Conservation (phyloP, 2,888 invertebrate species). For the Conus canariensis region DNA sequence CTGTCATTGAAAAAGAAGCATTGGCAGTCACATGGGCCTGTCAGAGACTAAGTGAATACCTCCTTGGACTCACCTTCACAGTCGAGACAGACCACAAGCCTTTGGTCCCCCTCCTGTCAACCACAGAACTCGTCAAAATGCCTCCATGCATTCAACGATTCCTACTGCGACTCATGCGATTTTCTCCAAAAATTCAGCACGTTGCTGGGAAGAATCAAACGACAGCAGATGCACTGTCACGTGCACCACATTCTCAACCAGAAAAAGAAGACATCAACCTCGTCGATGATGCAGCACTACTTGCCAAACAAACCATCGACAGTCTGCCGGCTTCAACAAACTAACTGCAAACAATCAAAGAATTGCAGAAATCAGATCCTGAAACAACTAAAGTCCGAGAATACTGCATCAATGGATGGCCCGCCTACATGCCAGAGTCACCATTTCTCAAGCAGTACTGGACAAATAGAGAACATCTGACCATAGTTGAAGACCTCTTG, state of each 20-base stretch:
- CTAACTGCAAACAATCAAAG: slow-evolving; percentile 8
- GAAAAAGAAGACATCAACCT: slow-evolving; percentile 11
- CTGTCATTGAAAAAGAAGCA: too few relatives aligned
- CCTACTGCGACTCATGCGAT: background rate
- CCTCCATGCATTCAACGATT: slow-evolving; percentile 37
- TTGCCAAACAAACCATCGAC: background rate
- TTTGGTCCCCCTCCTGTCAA: slow-evolving; percentile 5
- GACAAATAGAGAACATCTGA: slow-evolving; percentile 9
- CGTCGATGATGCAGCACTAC: background rate
- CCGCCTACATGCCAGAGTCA: slow-evolving; percentile 34
- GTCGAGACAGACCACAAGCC: slow-evolving; percentile 34
- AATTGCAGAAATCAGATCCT: slow-evolving; percentile 24
- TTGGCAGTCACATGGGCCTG: too few relatives aligned
- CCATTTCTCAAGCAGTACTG: slow-evolving; percentile 31
- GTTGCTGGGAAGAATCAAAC: slow-evolving; percentile 7
- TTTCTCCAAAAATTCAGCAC: background rate
- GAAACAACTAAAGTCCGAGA: background rate
- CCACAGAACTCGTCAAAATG: slow-evolving; percentile 29
- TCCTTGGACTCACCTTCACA: background rate
- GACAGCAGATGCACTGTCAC: slow-evolving; percentile 15
- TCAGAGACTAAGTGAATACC: background rate
- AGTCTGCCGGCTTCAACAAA: slow-evolving; percentile 13
- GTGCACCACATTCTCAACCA: slow-evolving; percentile 7
- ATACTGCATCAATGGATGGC: slow-evolving; percentile 32
- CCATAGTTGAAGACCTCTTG: slow-evolving; percentile 21